Base-by-base conservation (phyloP, 2,888 invertebrate species). In the Agrilus mali region DNA sequence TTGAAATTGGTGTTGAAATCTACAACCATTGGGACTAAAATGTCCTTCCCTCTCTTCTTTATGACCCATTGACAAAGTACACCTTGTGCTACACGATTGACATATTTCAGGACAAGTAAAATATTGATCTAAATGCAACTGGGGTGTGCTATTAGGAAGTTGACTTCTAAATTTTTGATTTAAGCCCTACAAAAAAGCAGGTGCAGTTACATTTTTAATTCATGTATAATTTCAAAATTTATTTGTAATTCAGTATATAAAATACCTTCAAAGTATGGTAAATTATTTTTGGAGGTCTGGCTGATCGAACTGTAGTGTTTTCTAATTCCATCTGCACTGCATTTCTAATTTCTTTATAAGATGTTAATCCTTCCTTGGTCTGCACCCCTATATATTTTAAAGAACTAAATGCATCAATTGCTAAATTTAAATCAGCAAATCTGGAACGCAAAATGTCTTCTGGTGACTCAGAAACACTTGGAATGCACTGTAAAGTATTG, bases 141-240 rank as follows among this genome's bases (percentile, higher is more conserved):
- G 74, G 13, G 76, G 75, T 14, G 75, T 65, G 33, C 71, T 64
- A 48, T 74, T 75, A 38, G 71, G 73, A 34, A 85, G 76, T 52
- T 78, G 73, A 3, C 80, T 81, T 53, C 75, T 80, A 58, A 85
- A 86, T 63, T 83, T 84, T 45, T 81, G 78, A 66, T 86, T 86
- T 40, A 87, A 65, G 40, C 70, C 69, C 77, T 77, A 55, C 37
- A 65, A 60, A 36, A 35, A 40, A 51, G 6, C 20, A 14, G 4
- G 36, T 14, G 5, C 12, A 16, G 16, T 36, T 15, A 20, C 7
- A 7, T 5, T 33, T 13, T 33, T n/a, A 14, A 14, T n/a, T 1
- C 33, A 22, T 22, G 7, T 33, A 13, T 39, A 1, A 39, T n/a
- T 13, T 15, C 13, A 40, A 1, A 35, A 7, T 35, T 15, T 35